Evolutionary conservation across 2,888 invertebrate genomes (phyloP), one percentile per base, ranked within the genome.

Genomic region (Campoletis raptor): DNA sequence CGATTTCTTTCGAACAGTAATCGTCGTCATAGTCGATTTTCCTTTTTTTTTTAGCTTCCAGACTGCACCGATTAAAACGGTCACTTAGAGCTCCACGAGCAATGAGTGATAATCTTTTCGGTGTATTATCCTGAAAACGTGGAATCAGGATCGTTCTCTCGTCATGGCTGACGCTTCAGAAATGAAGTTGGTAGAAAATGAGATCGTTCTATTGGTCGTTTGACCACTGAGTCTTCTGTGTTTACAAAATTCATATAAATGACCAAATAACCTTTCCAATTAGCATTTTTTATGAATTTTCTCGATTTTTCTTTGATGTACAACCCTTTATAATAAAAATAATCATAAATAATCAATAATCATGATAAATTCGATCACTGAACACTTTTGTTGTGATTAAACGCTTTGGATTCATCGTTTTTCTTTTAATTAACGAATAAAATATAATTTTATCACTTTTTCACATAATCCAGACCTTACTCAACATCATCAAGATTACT

Each of bases 1-100:
- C 72, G 85, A 85, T 82, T 85, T 85, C 85, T 82, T 61, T 78
- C 48, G 67, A 74, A 73, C 69, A 67, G 57, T 81, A 42, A 52
- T 37, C 64, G 40, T 70, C 64, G 45, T 72, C 67, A 61, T 61
- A 61, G 77, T 64, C 42, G 52, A 66, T 85, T 57, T 12, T 64
- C 45, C 40, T 52, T 42, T 48, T 52, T 30, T 70, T 24, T 45
- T 48, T 78, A 37, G 45, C 61, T 9, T 67, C 40, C 73, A 73
- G 78, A 80, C 73, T 40, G n/a, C 54, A 73, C 48, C 37, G 67
- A 67, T 79, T 79, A 83, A 83, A 66, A 76, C 83, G 73, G 5
- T 73, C 66, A 42, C 15, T 82, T 2, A 8, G 36, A 54, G 18
- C 40, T 48, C n/a, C 37, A 52, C 67, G 67, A 37, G 48, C n/a